Evolutionary conservation across 2,888 invertebrate species (phyloP).

Genomic region (Polyommatus icarus): DNA sequence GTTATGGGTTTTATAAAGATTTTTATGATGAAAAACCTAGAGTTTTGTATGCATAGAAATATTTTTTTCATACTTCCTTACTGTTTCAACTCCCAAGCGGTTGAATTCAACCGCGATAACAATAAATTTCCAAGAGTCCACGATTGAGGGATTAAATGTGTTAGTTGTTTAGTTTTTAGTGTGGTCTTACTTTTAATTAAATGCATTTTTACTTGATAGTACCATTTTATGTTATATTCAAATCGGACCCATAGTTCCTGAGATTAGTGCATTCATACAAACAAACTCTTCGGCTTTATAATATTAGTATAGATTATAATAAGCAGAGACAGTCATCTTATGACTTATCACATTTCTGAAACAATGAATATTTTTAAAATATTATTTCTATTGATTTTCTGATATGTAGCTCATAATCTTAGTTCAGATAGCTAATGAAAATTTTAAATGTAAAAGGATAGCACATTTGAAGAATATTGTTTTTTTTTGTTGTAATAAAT

Average conservation of each 20-base stretch:
- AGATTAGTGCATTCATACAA: no score
- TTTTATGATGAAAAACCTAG: no score
- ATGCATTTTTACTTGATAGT: conserved; percentile 1
- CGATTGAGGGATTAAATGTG: no score
- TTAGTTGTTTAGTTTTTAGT: background rate
- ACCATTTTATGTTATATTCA: background rate
- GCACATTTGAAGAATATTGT: background rate
- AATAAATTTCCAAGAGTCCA: no score
- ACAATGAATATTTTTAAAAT: no score
- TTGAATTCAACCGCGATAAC: no score
- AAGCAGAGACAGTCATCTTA: background rate
- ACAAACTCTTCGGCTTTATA: no score
- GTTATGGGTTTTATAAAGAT: background rate
- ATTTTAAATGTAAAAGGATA: background rate
- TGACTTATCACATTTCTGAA: no score
- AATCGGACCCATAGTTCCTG: no score
- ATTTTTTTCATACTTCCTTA: no score
- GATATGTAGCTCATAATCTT: background rate
- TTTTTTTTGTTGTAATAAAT: background rate
- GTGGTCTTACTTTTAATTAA: background rate
- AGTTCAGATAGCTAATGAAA: background rate
- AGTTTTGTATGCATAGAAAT: no score
- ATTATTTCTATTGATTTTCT: background rate
- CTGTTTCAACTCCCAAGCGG: no score
- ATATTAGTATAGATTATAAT: background rate